Evolutionary conservation across 2,888 invertebrate genomes (phyloP).

Genomic region (Drosophila merina): DNA sequence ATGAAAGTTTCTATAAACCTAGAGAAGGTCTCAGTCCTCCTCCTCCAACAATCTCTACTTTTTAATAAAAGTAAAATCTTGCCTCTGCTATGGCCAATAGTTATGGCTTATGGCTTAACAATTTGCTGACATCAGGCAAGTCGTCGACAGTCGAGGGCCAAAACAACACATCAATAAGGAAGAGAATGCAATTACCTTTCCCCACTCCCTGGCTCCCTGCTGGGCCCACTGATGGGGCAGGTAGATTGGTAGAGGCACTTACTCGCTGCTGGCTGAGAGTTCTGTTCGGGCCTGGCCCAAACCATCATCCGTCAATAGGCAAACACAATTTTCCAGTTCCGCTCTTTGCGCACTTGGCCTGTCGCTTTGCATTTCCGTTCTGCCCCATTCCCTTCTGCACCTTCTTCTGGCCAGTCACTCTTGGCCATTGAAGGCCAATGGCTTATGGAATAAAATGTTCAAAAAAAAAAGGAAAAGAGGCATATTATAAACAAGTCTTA

Average conservation of each 20-base stretch:
- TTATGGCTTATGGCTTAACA: conserved; percentile 5
- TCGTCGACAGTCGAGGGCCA: conserved; percentile 6
- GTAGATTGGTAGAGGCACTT: conserved; percentile 21
- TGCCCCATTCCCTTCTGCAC: conserved; percentile 25
- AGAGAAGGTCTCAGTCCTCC: not conserved
- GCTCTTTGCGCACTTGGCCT: conserved; percentile 51
- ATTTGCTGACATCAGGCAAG: conserved; percentile 6
- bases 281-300: conserved; percentile 32
- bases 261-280: not conserved
- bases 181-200: conserved; percentile 34
- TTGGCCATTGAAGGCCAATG: conserved; percentile 76
- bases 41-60: not conserved
- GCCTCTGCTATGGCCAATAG: not conserved
- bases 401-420: conserved; percentile 1
- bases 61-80: not conserved
- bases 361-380: conserved; percentile 78
- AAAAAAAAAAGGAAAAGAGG: not conserved
- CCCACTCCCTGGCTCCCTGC: not conserved
- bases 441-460: conserved; percentile 53
- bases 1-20: not conserved
- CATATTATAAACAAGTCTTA: conserved; percentile 47
- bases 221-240: conserved; percentile 16
- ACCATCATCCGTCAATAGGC: conserved; percentile 56
- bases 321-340: conserved; percentile 68
- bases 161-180: conserved; percentile 24